Evolutionary conservation across 1,140 invertebrate species (phyloP), one percentile per base, ranked within the genome.

Genomic region (Drosophila suzukii): DNA sequence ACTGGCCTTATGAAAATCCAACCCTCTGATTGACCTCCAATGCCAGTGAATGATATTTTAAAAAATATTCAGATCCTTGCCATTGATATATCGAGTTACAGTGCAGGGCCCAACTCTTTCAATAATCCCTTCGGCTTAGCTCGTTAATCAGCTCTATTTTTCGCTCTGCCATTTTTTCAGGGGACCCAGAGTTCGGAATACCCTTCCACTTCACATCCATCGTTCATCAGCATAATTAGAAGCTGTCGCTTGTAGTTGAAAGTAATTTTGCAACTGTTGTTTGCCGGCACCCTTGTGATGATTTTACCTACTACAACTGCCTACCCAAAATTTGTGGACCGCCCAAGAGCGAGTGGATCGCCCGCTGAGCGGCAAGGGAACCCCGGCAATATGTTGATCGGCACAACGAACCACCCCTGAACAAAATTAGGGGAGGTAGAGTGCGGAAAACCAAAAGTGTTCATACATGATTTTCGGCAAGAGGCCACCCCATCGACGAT

Each of bases 211-310:
- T 20, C 38, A 51, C 56, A 54, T 44, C 65, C 66, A 72, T 71
- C 67, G 66, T 54, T 55, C 75, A 62, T 77, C 75, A 77, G 56
- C 75, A 77, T 70, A 77, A 78, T 77, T 62, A 77, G 65, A 77
- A 71, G 75, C 73, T 77, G 74, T 77, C 73, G 73, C 62, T 78
- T 72, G 55, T 78, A 68, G 65, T 71, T 77, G 50, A 68, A 62
- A 77, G 75, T 77, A 76, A 68, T 71, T 62, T 77, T 50, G 65
- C 75, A 62, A 77, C 75, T 72, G 63, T 76, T 60, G 56, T 77
- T 60, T n/a, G 61, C 65, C 65, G 55, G 15, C 74, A 39, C 63
- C 62, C 75, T 41, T 43, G 43, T 63, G 39, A 49, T 65, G 41
- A 38, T 30, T 55, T 39, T 49, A 54, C 30, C 39, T 57, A 63